phyloP scores from a whole-genome alignment of 2,888 invertebrate genomes.

The Caenorhabditis macrosperma region DNA sequence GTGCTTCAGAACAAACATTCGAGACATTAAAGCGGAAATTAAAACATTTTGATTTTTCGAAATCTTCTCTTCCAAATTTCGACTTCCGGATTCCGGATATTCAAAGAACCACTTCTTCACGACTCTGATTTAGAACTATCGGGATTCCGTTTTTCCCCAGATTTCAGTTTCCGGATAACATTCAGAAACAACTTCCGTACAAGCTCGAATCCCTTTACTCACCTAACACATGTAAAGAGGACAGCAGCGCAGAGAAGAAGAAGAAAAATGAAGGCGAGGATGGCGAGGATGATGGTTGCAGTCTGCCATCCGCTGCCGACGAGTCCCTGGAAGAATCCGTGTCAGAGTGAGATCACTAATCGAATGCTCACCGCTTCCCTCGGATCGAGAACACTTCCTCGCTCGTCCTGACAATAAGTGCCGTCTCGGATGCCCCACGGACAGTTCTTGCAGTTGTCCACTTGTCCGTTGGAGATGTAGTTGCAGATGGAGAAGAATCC shows the following conservation, averaged over 20 bases:
- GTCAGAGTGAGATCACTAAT: too few species aligned
- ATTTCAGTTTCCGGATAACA: neutral
- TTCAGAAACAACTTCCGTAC: too few species aligned
- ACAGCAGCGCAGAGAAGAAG: constrained; percentile 46
- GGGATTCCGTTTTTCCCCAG: neutral
- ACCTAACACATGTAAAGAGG: constrained; percentile 23
- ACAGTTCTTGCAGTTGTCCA: constrained; percentile 75
- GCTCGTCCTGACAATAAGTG: constrained; percentile 72
- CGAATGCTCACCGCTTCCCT: constrained; percentile 62
- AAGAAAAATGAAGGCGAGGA: too few species aligned
- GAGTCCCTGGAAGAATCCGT: too few species aligned
- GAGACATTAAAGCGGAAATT: too few species aligned
- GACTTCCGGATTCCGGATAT: too few species aligned
- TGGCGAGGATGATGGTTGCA: constrained; percentile 72
- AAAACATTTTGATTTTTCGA: too few species aligned
- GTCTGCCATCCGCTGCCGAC: constrained; percentile 71
- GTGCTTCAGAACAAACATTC: too few species aligned
- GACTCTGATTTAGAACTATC: too few species aligned
- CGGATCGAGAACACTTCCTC: constrained; percentile 66
- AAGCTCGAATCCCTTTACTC: neutral
- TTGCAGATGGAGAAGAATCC: constrained; percentile 77
- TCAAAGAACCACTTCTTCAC: too few species aligned
- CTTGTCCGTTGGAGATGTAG: constrained; percentile 62
- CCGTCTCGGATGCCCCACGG: constrained; percentile 77
- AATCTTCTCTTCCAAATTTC: too few species aligned